Evolutionary conservation across 2,797 vertebrate species (phyloP), one percentile per base, ranked within the genome.

Genomic region (Pteronotus mesoamericanus): DNA sequence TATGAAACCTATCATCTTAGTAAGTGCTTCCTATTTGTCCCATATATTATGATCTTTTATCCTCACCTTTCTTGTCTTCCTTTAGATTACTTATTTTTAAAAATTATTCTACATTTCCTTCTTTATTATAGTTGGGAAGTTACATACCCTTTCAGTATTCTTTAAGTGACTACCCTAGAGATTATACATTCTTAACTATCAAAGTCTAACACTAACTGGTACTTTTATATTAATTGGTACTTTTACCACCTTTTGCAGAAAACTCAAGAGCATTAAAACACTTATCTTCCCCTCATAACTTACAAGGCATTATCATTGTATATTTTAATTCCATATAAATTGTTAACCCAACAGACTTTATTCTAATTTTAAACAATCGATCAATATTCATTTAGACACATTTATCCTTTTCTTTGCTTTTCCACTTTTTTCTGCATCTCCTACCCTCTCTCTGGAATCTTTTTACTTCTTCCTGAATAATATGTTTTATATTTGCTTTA

Each of bases 391-490:
- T 42, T 92, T 89, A 91, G 51, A 87, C 6, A 64, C 26, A 92
- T 74, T 95, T 66, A 51, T 29, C 26, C 15, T 86, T 85, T 88
- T 46, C 42, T 90, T 82, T 68, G 53, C n/a, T 94, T 83, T 83
- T 68, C 34, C 10, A 77, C 26, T 42, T 29, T 39, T 91, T 90
- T 42, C 57, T 87, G 46, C 5, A 95, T 53, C 39, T 66, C 53
- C 51, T 18, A n/a, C 39, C 3, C 57, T 75, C 39, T 72, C 26
- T 10, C 59, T 89, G 15, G 29, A 94, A 92, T 84, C 51, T 78
- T 93, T 93, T 93, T 53, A 96, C 32, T 94, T 94, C 48, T 84
- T 19, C 61, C 86, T 68, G 11, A 85, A 90, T 44, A 79, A 64
- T 8, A 86, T 6, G 68, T 89, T 86, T 72, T 59, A 5, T 68